Base-by-base conservation (phyloP, 1,140 invertebrate species). In the Philopotamus ludificatus region DNA sequence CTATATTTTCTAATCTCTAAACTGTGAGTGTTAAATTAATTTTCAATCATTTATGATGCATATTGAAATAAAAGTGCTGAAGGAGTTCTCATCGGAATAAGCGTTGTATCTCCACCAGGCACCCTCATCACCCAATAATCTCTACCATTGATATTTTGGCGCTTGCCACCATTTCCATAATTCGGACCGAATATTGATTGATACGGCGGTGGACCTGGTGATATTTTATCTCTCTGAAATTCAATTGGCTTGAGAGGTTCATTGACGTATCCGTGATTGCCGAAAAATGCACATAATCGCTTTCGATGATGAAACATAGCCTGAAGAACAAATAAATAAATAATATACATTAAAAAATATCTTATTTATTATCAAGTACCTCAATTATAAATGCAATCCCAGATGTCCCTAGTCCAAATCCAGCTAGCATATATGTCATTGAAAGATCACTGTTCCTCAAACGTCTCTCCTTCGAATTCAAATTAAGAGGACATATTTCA, bases 401-500 rank as follows among this genome's bases (percentile, higher is more conserved):
- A 1, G 87, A 83, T 0, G 86, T 78, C 0, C 78, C 75, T 49
- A 89, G 81, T 3, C 87, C 87, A 59, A 86, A 85, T 1, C 85
- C 84, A 55, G 84, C 83, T 2, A 89, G 77, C 47, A 89, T 81
- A 3, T 92, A 93, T 0, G 91, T 93, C 74, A 89, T 85, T 42
- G 79, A 73, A 1, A 92, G 77, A 74, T 87, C 85, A 1, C 79
- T 79, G 70, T 92, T 89, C 47, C 85, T 74, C 8, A 94, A 75
- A 72, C 87, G 86, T 1, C 90, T 80, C 69, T 93, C 91, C 39
- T 86, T 90, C n/a, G 86, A 90, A 50, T 86, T 87, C 28, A 93
- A 77, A 76, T 92, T 84, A 21, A 91, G 77, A 0, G 91, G 91
- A 71, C 92, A 94, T 45, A 92, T 88, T 65, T 85, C 83, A 0